Conservation (phyloP, 2,113 vertebrate genomes). For the Gracilinanus agilis region DNA sequence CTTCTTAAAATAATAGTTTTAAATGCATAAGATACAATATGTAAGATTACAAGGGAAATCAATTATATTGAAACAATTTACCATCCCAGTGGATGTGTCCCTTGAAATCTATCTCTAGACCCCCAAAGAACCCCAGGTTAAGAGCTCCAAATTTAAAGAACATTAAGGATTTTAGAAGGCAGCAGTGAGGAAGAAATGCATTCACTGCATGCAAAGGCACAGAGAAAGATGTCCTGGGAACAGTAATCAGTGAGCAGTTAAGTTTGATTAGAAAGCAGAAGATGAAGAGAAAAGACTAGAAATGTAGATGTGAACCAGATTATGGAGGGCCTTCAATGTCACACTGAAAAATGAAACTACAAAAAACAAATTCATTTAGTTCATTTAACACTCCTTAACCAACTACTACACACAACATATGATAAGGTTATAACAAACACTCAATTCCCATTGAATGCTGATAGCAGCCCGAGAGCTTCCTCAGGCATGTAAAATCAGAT, state of each 20-base stretch:
- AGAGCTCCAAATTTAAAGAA: background rate
- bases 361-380: background rate
- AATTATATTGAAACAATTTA: background rate
- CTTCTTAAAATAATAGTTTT: background rate
- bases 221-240: background rate
- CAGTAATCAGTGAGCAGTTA: background rate
- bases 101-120: background rate
- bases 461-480: background rate
- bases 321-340: background rate
- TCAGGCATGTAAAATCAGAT: background rate
- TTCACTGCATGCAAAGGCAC: background rate
- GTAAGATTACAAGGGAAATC: background rate
- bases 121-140: background rate
- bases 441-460: background rate
- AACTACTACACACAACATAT: background rate
- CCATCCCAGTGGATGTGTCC: background rate
- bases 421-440: background rate
- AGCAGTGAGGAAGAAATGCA: background rate
- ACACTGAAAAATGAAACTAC: background rate
- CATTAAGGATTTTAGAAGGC: background rate
- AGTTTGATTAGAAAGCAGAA: background rate
- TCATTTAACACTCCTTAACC: background rate
- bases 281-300: background rate
- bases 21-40: background rate
- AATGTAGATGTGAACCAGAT: background rate